Percentiles rank a stretch among this genome's conserved stretches.
Evolutionary conservation across 2,113 vertebrate genomes (phyloP).

Genomic region (Heterotilapia buettikoferi): DNA sequence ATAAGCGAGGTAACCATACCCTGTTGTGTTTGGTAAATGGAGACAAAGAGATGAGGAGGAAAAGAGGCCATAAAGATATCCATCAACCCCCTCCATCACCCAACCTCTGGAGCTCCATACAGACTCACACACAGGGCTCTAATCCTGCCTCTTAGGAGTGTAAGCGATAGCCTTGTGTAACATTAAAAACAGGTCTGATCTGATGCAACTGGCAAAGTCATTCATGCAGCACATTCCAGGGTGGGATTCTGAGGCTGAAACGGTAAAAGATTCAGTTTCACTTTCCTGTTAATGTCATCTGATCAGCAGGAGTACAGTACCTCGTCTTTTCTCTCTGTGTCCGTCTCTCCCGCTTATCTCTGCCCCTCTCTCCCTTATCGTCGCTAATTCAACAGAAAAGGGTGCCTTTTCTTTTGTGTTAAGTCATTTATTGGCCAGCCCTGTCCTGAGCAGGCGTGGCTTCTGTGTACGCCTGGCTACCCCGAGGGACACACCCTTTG

Average conservation of each 20-base stretch:
- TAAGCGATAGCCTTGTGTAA: conserved; percentile 69
- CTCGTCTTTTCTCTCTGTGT: conserved; percentile 17
- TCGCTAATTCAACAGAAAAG: conserved; percentile 48
- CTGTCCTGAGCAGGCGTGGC: conserved; percentile 29
- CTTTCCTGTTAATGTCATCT: conserved; percentile 53
- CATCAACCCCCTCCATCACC: conserved; percentile 43
- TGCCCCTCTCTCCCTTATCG: conserved; percentile 26
- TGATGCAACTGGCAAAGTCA: conserved; percentile 58
- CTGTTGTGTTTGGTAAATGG: conserved; percentile 55
- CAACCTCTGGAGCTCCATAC: conserved; percentile 19
- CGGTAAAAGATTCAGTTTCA: conserved; percentile 40
- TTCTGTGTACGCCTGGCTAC: conserved; percentile 24
- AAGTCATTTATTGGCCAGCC: conserved; percentile 25
- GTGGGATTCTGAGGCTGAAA: conserved; percentile 49
- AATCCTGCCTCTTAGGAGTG: conserved; percentile 68
- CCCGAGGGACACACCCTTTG: conserved; percentile 52
- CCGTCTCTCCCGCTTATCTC: conserved; percentile 34
- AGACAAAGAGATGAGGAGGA: conserved; percentile 58
- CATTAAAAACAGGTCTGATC: conserved; percentile 62
- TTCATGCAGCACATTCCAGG: conserved; percentile 57
- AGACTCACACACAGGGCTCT: conserved; percentile 36
- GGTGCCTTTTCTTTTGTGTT: conserved; percentile 34
- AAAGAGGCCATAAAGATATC: conserved; percentile 62
- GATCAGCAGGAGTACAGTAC: conserved; percentile 34
- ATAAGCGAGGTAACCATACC: conserved; percentile 33